phyloP scores from a whole-genome alignment of 2,888 invertebrate genomes.

The Ennomos quercinarius region DNA sequence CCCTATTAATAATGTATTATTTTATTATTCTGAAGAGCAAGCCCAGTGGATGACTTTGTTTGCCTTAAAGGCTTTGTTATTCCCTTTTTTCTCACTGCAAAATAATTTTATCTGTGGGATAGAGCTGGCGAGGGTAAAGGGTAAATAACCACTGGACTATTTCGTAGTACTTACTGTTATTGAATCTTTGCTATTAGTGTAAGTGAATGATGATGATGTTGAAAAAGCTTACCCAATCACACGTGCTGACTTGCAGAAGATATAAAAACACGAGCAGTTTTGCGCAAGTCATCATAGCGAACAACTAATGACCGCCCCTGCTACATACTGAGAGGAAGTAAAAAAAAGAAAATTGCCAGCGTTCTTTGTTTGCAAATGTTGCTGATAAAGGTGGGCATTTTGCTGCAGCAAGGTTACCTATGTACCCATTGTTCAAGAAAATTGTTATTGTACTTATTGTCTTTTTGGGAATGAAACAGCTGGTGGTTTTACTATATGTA shows the following conservation, averaged over 20 bases:
- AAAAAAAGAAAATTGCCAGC: conserved; percentile 1
- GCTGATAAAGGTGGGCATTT: conserved; percentile 13
- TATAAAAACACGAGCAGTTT: conserved; percentile 30
- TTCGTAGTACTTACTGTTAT: too few relatives aligned
- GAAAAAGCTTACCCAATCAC: conserved; percentile 41
- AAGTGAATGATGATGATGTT: too few relatives aligned
- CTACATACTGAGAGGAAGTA: conserved; percentile 24
- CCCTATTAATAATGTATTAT: too few relatives aligned
- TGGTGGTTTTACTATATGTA: conserved; percentile 23
- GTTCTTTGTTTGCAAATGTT: conserved; percentile 21
- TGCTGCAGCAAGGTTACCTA: conserved; percentile 13
- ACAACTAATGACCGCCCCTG: conserved; percentile 8
- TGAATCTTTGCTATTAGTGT: too few relatives aligned
- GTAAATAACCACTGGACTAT: too few relatives aligned
- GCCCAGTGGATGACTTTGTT: too few relatives aligned
- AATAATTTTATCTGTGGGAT: too few relatives aligned
- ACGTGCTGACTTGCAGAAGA: conserved; percentile 27
- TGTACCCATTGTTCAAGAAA: conserved; percentile 31
- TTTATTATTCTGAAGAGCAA: too few relatives aligned
- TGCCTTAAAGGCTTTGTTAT: too few relatives aligned
- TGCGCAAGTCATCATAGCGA: conserved; percentile 22
- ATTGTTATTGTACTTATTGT: not conserved
- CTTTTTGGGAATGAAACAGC: conserved; percentile 22
- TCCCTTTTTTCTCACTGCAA: too few relatives aligned
- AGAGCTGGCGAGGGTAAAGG: too few relatives aligned